A percentile compares a stretch with the other conserved stretches of the same genome.
Evolutionary conservation across 2,797 vertebrate species (phyloP).

Genomic region (Muscicapa striata): DNA sequence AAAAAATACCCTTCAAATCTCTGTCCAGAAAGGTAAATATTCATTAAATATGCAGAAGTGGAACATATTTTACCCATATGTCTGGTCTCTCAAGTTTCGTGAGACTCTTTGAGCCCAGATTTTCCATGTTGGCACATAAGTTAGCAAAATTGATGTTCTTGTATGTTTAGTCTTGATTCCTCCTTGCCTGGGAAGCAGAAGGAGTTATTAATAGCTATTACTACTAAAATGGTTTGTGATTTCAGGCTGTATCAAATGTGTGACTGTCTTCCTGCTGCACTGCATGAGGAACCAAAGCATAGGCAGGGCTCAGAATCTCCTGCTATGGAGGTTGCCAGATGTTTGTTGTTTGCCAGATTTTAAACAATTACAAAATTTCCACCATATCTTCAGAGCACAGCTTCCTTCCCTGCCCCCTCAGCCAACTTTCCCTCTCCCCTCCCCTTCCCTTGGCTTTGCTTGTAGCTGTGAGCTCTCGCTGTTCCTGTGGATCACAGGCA

Average conservation of each 20-base stretch:
- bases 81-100: neutral
- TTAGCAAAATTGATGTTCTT: neutral
- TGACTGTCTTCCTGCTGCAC: conserved; percentile 15
- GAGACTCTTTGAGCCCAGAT: neutral
- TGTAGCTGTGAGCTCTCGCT: neutral
- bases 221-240: conserved; percentile 13
- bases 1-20: conserved; percentile 6
- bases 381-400: conserved; percentile 56
- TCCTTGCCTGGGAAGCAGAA: conserved; percentile 13
- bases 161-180: conserved; percentile 31
- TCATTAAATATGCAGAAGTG: neutral
- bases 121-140: conserved; percentile 2
- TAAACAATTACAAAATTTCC: conserved; percentile 61
- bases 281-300: neutral
- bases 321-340: conserved; percentile 12
- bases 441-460: conserved; percentile 47
- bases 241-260: neutral
- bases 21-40: neutral
- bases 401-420: conserved; percentile 57
- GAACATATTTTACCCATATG: neutral
- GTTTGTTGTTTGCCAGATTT: conserved; percentile 52
- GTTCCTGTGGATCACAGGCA: conserved; percentile 27
- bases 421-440: conserved; percentile 32
- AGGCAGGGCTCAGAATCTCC: conserved; percentile 7
- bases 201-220: conserved; percentile 29